Evolutionary conservation across 1,140 invertebrate genomes (phyloP).

Genomic region (Caenorhabditis brenneri): DNA sequence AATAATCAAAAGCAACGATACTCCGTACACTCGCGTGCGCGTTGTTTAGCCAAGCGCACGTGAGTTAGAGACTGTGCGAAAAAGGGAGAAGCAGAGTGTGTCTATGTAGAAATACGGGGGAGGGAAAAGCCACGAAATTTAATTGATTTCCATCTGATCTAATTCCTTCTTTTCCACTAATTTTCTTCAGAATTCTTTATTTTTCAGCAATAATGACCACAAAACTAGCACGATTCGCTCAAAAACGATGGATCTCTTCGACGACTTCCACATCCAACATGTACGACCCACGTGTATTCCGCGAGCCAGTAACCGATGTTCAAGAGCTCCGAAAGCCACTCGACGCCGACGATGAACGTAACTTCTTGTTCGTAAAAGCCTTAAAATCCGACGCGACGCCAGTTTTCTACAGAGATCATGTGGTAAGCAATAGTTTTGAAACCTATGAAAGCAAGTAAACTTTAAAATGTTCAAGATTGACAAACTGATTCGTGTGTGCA

Average conservation of each 20-base stretch:
- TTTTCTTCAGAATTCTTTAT: neutral
- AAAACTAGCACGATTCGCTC: conserved; percentile 3
- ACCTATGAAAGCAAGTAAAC: neutral
- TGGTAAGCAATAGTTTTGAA: neutral
- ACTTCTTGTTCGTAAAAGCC: conserved; percentile 62
- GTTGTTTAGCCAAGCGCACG: neutral
- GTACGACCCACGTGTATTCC: conserved; percentile 54
- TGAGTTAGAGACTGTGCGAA: neutral
- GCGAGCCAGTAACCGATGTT: conserved; percentile 51
- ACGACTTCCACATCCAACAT: neutral
- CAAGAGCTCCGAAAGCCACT: conserved; percentile 61
- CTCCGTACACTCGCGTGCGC: neutral
- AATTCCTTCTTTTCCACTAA: neutral
- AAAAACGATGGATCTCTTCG: conserved; percentile 36
- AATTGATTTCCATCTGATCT: neutral
- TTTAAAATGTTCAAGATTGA: conserved; percentile 56
- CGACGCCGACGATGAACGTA: conserved; percentile 59
- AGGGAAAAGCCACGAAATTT: neutral
- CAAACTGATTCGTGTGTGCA: conserved; percentile 66
- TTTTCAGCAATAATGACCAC: neutral
- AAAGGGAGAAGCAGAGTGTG: neutral
- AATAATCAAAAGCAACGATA: neutral
- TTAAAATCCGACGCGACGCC: conserved; percentile 65
- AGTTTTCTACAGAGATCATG: conserved; percentile 67
- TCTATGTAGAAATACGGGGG: neutral